phyloP scores from a whole-genome alignment of 92 coral and sea anemone genomes.

The Hydrozoanthus gracilis region DNA sequence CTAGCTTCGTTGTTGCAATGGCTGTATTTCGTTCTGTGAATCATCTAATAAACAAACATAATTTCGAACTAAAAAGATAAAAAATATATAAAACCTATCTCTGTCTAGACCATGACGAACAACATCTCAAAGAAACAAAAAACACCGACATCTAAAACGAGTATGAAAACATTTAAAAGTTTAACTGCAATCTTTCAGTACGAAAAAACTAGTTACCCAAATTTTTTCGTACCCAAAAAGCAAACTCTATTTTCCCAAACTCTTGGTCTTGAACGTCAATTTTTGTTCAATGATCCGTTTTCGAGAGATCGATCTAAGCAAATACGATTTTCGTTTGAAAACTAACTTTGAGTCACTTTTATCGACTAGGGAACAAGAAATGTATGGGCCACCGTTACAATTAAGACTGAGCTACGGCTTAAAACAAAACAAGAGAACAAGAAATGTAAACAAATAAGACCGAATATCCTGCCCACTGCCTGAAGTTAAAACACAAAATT shows the following conservation, averaged over 20 bases:
- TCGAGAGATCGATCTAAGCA: conserved; percentile 10
- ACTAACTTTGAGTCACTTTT: not conserved
- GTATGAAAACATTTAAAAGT: not conserved
- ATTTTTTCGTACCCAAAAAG: not conserved
- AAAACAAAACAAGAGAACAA: conserved; percentile 3
- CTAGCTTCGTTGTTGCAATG: not conserved
- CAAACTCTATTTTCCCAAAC: not conserved
- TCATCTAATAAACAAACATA: not conserved
- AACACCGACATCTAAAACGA: not conserved
- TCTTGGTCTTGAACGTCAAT: not conserved
- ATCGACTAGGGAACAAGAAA: not conserved
- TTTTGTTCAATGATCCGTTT: not conserved
- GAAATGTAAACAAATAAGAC: conserved; percentile 44
- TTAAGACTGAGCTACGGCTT: not conserved
- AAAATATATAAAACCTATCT: not conserved
- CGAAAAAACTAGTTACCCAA: not conserved
- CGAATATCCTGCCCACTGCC: not conserved
- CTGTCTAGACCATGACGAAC: conserved; percentile 1
- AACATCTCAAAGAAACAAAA: conserved; percentile 1
- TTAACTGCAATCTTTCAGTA: not conserved
- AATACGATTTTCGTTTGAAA: not conserved
- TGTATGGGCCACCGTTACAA: not conserved
- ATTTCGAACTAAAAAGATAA: not conserved
- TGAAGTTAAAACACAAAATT: not conserved
- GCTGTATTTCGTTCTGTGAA: not conserved